Evolutionary conservation across 2,888 invertebrate species (phyloP), one percentile per base, ranked within the genome.

Genomic region (Eumacrocentrus americanus): DNA sequence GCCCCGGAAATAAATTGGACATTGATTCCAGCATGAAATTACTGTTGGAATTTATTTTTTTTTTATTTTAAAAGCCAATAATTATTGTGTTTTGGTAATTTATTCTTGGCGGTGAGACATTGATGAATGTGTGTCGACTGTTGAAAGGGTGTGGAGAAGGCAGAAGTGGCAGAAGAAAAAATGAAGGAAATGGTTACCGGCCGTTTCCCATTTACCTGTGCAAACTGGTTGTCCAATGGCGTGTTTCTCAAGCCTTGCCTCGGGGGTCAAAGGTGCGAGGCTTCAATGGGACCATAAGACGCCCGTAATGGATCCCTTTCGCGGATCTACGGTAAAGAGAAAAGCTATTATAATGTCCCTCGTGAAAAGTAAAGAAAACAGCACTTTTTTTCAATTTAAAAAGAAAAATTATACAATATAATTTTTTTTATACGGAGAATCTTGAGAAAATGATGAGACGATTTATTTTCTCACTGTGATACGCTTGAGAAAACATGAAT

Each of bases 271-370:
- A 75, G 75, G 70, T 70, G 67, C 68, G 60, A 65, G 44, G 53
- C 65, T 63, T 76, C 74, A 77, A 77, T 74, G 70, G 74, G 67
- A 72, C 71, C 71, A 72, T 77, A 73, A 73, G 42, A 18, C 14
- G 62, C 60, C 48, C 67, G 62, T 72, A 73, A 77, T 75, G 72
- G 70, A 69, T 70, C 67, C 70, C 71, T 75, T 77, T 64, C 67
- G 59, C 58, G 58, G 64, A 63, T 67, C 61, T 51, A 53, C 53
- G 52, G 16, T 44, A 16, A 18, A 34, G 22, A 54, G 9, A 44
- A 54, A 66, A 61, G 61, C 52, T 59, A n/a, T n/a, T 51, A 40
- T 57, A 61, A 48, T 3, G 11, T 20, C 29, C 55, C 58, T 46
- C 44, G 60, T 42, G 44, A 53, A 60, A 60, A 42, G 37, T 44